Evolutionary conservation across 2,113 vertebrate species (phyloP).

Genomic region (Plotosus lineatus): DNA sequence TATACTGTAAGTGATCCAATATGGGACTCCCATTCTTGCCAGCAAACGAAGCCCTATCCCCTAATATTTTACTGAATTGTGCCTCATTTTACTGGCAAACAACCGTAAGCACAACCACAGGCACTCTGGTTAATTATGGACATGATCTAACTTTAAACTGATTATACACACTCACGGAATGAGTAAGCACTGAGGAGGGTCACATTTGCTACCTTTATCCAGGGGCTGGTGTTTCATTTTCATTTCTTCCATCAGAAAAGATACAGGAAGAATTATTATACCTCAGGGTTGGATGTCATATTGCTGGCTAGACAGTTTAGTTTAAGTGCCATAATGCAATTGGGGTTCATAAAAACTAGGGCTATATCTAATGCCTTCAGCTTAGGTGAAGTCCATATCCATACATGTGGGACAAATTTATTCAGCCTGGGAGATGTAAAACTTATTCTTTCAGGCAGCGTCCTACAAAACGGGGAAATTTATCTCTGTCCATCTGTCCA

Average conservation of each 20-base stretch:
- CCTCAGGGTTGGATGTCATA: not conserved
- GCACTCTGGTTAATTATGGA: conserved; percentile 60
- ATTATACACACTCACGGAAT: conserved; percentile 70
- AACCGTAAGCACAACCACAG: conserved; percentile 53
- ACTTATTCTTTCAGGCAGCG: conserved; percentile 9
- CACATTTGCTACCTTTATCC: conserved; percentile 48
- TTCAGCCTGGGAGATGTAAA: not conserved
- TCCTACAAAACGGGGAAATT: not conserved
- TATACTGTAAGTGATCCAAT: not conserved
- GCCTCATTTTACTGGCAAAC: conserved; percentile 59
- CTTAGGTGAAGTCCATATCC: conserved; percentile 2
- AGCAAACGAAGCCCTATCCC: conserved; percentile 20
- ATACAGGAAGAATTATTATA: conserved; percentile 23
- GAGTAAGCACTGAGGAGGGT: conserved; percentile 63
- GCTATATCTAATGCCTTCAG: not conserved
- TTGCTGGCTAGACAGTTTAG: not conserved
- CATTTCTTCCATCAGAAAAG: conserved; percentile 43
- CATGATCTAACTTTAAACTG: conserved; percentile 66
- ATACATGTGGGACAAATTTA: conserved; percentile 15
- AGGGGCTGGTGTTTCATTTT: conserved; percentile 50
- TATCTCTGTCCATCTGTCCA: not conserved
- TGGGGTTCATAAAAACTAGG: not conserved
- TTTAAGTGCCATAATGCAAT: not conserved
- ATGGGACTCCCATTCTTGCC: conserved; percentile 7
- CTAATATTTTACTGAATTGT: conserved; percentile 43